These are phyloP conservation scores for Allobates femoralis DNA, from an alignment of 2,797 vertebrate species.

Conservation along the genomic window DNA sequence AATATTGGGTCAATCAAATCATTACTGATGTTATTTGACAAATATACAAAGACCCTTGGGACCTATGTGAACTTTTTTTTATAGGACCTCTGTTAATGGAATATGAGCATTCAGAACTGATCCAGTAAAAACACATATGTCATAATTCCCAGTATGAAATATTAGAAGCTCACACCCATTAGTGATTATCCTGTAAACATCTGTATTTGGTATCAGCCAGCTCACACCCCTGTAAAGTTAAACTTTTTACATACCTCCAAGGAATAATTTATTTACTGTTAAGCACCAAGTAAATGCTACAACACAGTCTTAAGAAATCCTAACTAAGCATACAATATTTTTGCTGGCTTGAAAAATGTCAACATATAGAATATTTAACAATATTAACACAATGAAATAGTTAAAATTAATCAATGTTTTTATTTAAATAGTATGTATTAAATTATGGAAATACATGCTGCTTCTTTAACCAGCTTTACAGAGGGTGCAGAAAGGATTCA, in stretches of 20 bases:
- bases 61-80: background rate
- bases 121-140: constrained; percentile 39
- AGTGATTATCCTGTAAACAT: background rate
- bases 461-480: no score
- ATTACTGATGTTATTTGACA: background rate
- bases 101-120: background rate
- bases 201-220: background rate
- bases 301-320: background rate
- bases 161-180: background rate
- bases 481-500: no score
- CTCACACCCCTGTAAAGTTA: constrained; percentile 11
- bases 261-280: background rate
- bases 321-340: background rate
- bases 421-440: no score
- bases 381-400: no score
- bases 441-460: no score
- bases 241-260: background rate
- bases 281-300: background rate
- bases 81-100: background rate
- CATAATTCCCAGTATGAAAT: constrained; percentile 16
- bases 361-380: no score
- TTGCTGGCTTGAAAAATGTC: background rate
- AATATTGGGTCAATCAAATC: background rate
- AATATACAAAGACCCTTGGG: background rate
- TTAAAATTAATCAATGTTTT: no score